Conservation (phyloP, 2,797 vertebrate genomes). For the Leontopithecus rosalia region DNA sequence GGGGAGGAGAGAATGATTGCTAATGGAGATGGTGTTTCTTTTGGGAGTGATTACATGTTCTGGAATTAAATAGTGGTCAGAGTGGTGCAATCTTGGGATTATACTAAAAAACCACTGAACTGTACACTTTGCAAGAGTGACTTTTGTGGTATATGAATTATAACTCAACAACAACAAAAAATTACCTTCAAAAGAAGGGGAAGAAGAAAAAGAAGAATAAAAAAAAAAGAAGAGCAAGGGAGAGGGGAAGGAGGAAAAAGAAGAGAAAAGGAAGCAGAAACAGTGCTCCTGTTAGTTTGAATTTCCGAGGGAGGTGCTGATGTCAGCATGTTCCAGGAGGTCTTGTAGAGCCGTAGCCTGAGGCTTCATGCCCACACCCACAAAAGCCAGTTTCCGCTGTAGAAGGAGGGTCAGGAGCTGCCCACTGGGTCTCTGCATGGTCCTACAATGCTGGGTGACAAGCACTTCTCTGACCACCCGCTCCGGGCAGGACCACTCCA, state of each 20-base stretch:
- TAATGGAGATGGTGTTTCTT: neutral
- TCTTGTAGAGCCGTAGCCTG: neutral
- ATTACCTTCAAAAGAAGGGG: neutral
- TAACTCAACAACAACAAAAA: neutral
- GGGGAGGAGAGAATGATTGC: neutral
- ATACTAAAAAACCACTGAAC: neutral
- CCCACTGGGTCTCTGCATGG: rapidly evolving
- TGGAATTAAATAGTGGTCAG: neutral
- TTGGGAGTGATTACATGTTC: neutral
- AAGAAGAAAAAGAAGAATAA: neutral
- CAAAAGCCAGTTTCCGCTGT: neutral
- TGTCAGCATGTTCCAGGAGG: neutral
- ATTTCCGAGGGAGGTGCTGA: neutral
- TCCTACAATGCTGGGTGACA: neutral
- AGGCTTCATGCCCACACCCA: neutral
- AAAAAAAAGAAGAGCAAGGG: neutral
- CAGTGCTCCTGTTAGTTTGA: neutral
- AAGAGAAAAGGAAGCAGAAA: neutral
- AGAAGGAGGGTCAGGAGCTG: too few species aligned
- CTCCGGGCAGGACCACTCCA: neutral
- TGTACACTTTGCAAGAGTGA: neutral
- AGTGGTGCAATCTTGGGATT: neutral
- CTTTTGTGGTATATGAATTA: neutral
- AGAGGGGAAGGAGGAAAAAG: neutral
- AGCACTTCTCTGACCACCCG: neutral